Evolutionary conservation across 2,797 vertebrate species (phyloP), one percentile per base, ranked within the genome.

Genomic region (Rhinophrynus dorsalis): DNA sequence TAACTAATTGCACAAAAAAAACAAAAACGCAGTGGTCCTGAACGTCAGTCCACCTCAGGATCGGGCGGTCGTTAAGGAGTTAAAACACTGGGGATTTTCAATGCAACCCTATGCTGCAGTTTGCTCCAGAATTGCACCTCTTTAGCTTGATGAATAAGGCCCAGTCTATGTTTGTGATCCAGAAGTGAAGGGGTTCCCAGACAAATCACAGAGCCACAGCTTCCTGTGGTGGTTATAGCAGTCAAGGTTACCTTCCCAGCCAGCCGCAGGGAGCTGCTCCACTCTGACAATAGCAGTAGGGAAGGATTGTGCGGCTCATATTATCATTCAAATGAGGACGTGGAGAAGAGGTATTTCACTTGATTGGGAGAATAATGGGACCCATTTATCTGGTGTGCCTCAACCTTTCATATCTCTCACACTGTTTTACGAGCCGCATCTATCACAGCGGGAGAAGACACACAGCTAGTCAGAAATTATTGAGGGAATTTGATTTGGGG

Each of bases 281-380:
- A 40, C 54, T 72, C 11, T 45, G 69, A 78, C 78, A 80, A 77
- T 63, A 75, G 79, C 2, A 45, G 74, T 51, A 74, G 61, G 4
- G 67, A 78, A 77, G 76, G 75, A 81, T 75, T 78, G 60, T 0
- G 70, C 67, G 67, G 48, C 61, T 80, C 79, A 75, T 81, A 84
- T 85, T 83, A 83, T 86, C 78, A 84, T 85, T 85, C 82, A 86
- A 83, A 86, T 83, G 77, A 85, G 82, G 79, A 81, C 64, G 81
- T 80, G 79, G 78, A 79, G 76, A 83, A 78, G 77, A 84, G 79
- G 81, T 79, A 83, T 85, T 85, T 85, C 80, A 79, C 82, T 81
- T 84, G 85, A 85, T 83, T 86, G 84, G 83, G 80, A 81, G 83
- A 84, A 84, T 86, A 84, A 84, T 84, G 84, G 81, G 78, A 80